These are phyloP conservation scores for Cephus rjabovi DNA, from an alignment of 2,888 invertebrate species.

Conservation along the genomic window DNA sequence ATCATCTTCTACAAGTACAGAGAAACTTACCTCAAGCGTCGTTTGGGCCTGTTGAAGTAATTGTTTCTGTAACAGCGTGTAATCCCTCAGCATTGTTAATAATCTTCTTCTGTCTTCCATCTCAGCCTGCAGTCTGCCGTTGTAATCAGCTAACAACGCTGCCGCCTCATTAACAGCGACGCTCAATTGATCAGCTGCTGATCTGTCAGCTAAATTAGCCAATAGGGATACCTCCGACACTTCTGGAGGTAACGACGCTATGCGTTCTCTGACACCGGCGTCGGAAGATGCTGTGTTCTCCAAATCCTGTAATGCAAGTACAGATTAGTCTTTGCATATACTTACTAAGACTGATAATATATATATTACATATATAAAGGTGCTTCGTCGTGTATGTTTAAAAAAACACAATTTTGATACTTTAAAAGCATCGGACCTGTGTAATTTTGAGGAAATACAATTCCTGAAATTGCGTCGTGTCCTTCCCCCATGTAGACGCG, in stretches of 20 bases:
- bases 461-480: too few relatives aligned
- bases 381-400: too few relatives aligned
- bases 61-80: conserved; percentile 87
- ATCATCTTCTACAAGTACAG: too few relatives aligned
- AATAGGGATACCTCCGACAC: conserved; percentile 92
- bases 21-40: conserved; percentile 79
- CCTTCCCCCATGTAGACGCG: too few relatives aligned
- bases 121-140: conserved; percentile 85
- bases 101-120: conserved; percentile 90
- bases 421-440: too few relatives aligned
- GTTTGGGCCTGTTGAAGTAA: conserved; percentile 87
- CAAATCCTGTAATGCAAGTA: conserved; percentile 77
- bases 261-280: conserved; percentile 90
- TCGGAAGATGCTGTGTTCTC: conserved; percentile 97
- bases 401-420: too few relatives aligned
- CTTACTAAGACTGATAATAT: too few relatives aligned
- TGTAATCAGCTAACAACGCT: conserved; percentile 88
- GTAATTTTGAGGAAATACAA: too few relatives aligned
- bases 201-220: conserved; percentile 85
- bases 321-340: too few relatives aligned
- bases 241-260: conserved; percentile 93
- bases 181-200: conserved; percentile 82
- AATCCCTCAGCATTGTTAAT: conserved; percentile 88
- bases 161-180: conserved; percentile 90
- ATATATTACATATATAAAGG: too few relatives aligned